Conservation (phyloP, 2,888 invertebrate species). For the Elysia crispata region DNA sequence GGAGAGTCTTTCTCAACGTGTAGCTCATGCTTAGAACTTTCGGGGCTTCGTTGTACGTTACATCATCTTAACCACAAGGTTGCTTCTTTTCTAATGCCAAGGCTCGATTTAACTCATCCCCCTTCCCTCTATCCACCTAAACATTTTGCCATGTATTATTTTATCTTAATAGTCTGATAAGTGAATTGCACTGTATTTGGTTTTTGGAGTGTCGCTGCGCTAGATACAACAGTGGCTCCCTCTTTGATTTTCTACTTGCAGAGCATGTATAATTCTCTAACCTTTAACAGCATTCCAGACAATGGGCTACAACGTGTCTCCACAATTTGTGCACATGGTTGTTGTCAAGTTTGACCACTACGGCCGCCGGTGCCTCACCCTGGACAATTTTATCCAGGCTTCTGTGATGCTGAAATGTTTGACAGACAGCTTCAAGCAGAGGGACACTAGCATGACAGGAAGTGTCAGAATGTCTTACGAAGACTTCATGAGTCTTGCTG, state of each 20-base stretch:
- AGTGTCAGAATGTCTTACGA: constrained; percentile 91
- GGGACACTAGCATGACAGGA: constrained; percentile 89
- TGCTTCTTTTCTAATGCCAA: too few species aligned
- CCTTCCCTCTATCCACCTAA: too few species aligned
- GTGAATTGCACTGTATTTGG: too few species aligned
- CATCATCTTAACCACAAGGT: too few species aligned
- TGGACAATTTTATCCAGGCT: constrained; percentile 92
- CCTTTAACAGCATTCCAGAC: constrained; percentile 84
- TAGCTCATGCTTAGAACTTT: neutral
- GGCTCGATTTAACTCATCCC: too few species aligned
- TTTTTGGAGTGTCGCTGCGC: too few species aligned
- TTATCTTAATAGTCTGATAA: too few species aligned
- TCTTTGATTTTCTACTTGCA: too few species aligned
- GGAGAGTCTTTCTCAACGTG: neutral
- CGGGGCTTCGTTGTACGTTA: too few species aligned
- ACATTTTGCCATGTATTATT: too few species aligned
- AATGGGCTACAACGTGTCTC: constrained; percentile 92
- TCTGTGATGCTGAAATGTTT: constrained; percentile 89
- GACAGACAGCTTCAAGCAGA: constrained; percentile 87
- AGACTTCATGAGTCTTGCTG: constrained; percentile 91
- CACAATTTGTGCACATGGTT: constrained; percentile 86
- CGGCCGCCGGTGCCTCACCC: constrained; percentile 83
- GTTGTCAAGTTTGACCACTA: constrained; percentile 84
- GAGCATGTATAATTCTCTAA: neutral
- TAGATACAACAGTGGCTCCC: too few species aligned